These are phyloP conservation scores for Eptesicus fuscus DNA, from an alignment of 2,113 vertebrate species.

Conservation along the genomic window DNA sequence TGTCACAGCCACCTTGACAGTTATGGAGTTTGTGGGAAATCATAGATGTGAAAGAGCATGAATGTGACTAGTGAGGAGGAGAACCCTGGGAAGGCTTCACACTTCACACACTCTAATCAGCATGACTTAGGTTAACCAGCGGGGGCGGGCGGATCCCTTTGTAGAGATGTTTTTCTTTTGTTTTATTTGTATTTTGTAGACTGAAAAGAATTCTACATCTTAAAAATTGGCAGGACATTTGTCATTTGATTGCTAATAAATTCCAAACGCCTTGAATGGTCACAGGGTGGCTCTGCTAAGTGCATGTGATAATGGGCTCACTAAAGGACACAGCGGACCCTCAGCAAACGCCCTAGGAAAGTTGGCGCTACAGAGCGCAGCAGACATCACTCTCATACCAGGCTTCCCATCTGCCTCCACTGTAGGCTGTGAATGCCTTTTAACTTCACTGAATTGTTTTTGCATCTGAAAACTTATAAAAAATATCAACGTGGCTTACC, in stretches of 20 bases:
- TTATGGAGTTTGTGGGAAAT: not conserved
- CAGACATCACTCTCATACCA: accelerated
- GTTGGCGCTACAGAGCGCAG: not conserved
- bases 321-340: accelerated
- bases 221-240: not conserved
- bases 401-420: not conserved
- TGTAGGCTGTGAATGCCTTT: not conserved
- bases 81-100: not conserved
- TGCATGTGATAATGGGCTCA: not conserved
- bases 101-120: not conserved
- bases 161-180: not conserved
- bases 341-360: accelerated
- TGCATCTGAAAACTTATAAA: not conserved
- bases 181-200: not conserved
- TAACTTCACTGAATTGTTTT: not conserved
- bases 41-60: not conserved
- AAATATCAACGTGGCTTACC: not conserved
- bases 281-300: not conserved
- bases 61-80: not conserved
- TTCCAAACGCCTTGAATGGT: not conserved
- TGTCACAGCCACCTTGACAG: not conserved
- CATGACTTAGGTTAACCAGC: not conserved
- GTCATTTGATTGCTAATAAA: not conserved
- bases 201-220: not conserved
- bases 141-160: not conserved